Evolutionary conservation across 2,888 invertebrate genomes (phyloP).

Genomic region (Rotaria magnacalcarata): DNA sequence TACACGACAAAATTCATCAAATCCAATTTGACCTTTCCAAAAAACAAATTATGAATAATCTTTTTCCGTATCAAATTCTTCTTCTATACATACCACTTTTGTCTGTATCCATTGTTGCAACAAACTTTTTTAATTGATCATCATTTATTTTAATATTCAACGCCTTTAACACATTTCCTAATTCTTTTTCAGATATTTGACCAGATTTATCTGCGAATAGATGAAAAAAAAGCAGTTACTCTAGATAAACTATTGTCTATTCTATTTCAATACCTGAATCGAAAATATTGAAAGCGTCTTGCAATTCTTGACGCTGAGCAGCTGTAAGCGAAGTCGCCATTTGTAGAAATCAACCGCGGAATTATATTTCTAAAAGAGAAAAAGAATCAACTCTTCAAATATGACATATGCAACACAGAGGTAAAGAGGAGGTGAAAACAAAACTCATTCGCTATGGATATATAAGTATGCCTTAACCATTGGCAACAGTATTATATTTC

Average conservation of each 20-base stretch:
- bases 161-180: neutral
- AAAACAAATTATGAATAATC: neutral
- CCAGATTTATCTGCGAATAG: neutral
- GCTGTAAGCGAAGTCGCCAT: neutral
- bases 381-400: neutral
- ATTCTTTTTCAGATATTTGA: neutral
- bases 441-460: no score
- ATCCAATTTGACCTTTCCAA: conserved; percentile 31
- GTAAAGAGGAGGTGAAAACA: no score
- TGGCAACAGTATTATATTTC: no score
- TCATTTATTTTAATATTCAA: neutral
- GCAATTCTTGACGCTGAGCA: neutral
- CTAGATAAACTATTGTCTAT: neutral
- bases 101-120: conserved; percentile 40
- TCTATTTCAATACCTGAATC: neutral
- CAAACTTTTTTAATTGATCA: neutral
- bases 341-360: neutral
- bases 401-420: no score
- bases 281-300: neutral
- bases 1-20: conserved; percentile 39
- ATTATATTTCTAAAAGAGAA: neutral
- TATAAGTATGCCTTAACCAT: no score
- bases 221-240: neutral
- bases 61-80: neutral
- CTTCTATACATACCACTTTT: neutral